Evolutionary conservation across 37 sponge, comb jelly and placozoan species (phyloP), one percentile per base, ranked within the genome.

Genomic region (Halichondria panicea): DNA sequence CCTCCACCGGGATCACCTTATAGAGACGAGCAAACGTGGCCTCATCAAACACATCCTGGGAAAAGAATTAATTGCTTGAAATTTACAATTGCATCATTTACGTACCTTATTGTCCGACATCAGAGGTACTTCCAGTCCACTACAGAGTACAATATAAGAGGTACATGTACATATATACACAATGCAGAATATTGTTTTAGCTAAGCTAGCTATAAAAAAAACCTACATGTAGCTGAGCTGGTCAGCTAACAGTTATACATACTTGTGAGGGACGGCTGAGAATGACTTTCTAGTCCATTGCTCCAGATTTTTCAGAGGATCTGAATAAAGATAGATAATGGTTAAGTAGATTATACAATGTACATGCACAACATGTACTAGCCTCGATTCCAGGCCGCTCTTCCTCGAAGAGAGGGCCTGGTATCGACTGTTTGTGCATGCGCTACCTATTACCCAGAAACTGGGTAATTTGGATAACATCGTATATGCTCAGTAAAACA

Each of bases 1-100:
- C 84, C 50, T 87, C 79, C 19, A 83, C 76, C 32, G 92, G 88
- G 6, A 66, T 50, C 43, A 87, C 92, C 82, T 78, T 82, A 67
- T 76, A 77, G 3, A 88, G 66, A 36, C 48, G 71, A 50, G 72
- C 58, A 33, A 88, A 82, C n/a, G 40, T 41, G 2, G 43, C 68
- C 1, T 55, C 43, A 6, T 77, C 64, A 66, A 77, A 88, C 0
- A 71, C 59, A 28, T 62, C 65, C 88, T 87, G 68, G n/a, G n/a
- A n/a, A n/a, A n/a, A n/a, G n/a, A n/a, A n/a, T n/a, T n/a, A n/a
- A n/a, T n/a, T n/a, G n/a, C n/a, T n/a, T n/a, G n/a, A n/a, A n/a
- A n/a, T n/a, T n/a, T n/a, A n/a, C n/a, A n/a, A n/a, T n/a, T n/a
- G n/a, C n/a, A n/a, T n/a, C n/a, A n/a, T n/a, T n/a, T n/a, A n/a